These are phyloP conservation scores for Palaemon carinicauda DNA, from an alignment of 1,140 invertebrate species.

Conservation along the genomic window DNA sequence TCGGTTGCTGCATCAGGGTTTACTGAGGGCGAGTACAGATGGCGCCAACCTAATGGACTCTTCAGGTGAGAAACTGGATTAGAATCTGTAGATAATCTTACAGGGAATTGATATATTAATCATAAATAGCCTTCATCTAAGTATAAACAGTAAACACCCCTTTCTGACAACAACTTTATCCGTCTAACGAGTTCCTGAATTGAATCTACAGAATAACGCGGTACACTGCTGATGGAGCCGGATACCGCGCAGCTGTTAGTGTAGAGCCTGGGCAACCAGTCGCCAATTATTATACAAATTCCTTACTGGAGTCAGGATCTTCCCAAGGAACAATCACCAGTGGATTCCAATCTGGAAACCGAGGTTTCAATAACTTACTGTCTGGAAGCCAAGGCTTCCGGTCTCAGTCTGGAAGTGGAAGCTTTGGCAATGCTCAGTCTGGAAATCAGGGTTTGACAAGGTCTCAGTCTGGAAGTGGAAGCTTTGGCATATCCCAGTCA, in stretches of 20 bases:
- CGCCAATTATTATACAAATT: slow-evolving; percentile 37
- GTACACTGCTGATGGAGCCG: slow-evolving; percentile 24
- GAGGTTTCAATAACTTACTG: not conserved
- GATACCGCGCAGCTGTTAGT: slow-evolving; percentile 28
- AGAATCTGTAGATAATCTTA: not conserved
- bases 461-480: no score
- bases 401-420: no score
- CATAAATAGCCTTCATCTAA: not conserved
- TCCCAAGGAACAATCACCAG: not conserved
- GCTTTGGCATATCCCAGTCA: no score
- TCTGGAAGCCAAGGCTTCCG: no score
- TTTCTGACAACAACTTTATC: not conserved
- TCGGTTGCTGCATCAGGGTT: slow-evolving; percentile 5
- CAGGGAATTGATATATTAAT: no score
- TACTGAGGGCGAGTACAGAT: slow-evolving; percentile 43
- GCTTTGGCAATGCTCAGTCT: no score
- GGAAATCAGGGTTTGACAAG: no score
- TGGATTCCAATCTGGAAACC: not conserved
- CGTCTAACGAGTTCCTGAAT: no score
- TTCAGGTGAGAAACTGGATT: not conserved
- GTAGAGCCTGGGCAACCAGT: slow-evolving; percentile 29
- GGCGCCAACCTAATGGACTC: slow-evolving; percentile 40
- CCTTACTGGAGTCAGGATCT: slow-evolving; percentile 5
- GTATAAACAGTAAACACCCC: not conserved
- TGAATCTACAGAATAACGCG: slow-evolving; percentile 14